Evolutionary conservation across 2,888 invertebrate genomes (phyloP), one percentile per base, ranked within the genome.

Genomic region (Hemaris fuciformis): DNA sequence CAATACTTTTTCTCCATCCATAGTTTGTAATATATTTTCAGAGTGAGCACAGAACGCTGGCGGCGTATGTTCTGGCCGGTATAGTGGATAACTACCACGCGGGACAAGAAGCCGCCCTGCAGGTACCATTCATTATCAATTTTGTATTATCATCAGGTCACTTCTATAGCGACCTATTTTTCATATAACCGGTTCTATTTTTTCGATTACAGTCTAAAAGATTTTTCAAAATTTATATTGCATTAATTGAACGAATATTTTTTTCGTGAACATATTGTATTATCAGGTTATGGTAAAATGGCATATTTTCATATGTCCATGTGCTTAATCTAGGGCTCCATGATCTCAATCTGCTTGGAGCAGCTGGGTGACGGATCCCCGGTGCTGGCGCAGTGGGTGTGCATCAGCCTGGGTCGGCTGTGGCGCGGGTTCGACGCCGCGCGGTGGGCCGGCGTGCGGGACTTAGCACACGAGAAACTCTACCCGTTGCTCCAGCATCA

Each of bases 381-480:
- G 58, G 94, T 94, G 60, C 88, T 97, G 68, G 93, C 96, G 63
- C 96, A 96, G 85, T 99, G 99, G 99, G 93, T 98, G 64, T 97
- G 98, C 66, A 95, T 99, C 68, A 98, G 98, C 80, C 94, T 99
- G 68, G 99, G 98, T 25, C 94, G 96, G 62, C 93, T 98, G 69
- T 99, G 99, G 99, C 95, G 97, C 75, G 96, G 96, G 79, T 97
- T 95, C 82, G 97, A 98, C 72, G 80, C 80, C 18, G 84, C 83
- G 73, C 94, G 97, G 69, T 99, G 99, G 99, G 97, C 97, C 63
- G 99, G 98, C 18, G 99, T 98, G 22, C 93, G 99, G 10, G 98
- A 99, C 85, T 95, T 96, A 73, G 99, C 99, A n/a, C 98, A 99
- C 86, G 99, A 99, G 85, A 99, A 99, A 87, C 93, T 99, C 10